Conservation (phyloP, 1,140 invertebrate species). For the Hyles euphorbiae region DNA sequence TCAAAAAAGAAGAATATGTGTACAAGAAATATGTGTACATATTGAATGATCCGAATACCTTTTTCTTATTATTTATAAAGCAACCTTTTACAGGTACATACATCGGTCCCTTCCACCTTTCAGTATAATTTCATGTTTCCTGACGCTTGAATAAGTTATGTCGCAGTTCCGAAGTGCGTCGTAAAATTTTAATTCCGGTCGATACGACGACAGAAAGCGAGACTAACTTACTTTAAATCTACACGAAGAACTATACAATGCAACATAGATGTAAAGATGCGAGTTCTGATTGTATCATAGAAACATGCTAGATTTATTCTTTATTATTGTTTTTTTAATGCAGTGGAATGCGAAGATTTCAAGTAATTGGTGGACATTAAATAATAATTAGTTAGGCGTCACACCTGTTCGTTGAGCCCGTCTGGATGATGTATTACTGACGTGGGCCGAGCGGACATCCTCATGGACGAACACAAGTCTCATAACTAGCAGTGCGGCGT, state of each 20-base stretch:
- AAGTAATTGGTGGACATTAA: no score
- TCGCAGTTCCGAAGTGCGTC: conserved; percentile 37
- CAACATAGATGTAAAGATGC: no score
- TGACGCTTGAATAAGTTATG: conserved; percentile 57
- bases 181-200: conserved; percentile 48
- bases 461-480: conserved; percentile 55
- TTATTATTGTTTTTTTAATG: no score
- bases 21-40: no score
- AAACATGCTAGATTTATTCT: no score
- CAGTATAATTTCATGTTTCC: conserved; percentile 63
- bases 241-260: no score
- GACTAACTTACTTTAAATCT: not conserved
- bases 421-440: conserved; percentile 28
- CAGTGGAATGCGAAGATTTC: no score
- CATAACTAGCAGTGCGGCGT: conserved; percentile 39
- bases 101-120: conserved; percentile 51
- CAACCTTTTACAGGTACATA: no score
- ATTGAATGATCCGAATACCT: no score
- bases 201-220: conserved; percentile 23
- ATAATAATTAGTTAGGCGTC: not conserved
- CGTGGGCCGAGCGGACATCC: conserved; percentile 62
- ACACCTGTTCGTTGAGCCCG: conserved; percentile 6
- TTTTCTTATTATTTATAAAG: no score
- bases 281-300: no score
- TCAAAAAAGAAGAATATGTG: no score